phyloP scores from a whole-genome alignment of 2,888 invertebrate genomes.

The Drosophila nr. perissopoda region DNA sequence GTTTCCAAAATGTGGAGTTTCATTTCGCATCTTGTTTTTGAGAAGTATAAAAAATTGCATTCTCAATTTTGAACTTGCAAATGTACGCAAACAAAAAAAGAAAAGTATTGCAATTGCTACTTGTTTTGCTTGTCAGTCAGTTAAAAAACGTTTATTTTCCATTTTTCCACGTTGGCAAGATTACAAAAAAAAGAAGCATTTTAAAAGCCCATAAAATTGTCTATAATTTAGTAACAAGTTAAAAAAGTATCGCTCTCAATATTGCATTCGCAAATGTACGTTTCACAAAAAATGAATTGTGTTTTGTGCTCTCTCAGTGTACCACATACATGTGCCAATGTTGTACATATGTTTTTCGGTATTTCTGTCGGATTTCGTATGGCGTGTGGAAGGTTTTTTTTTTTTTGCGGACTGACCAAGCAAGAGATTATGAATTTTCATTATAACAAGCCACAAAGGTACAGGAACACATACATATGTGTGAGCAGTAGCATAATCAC shows the following conservation, averaged over 20 bases:
- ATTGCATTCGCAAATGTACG: background rate
- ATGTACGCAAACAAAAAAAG: background rate
- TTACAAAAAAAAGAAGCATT: background rate
- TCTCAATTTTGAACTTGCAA: background rate
- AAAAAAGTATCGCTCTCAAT: background rate
- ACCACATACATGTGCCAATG: background rate
- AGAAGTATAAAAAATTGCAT: background rate
- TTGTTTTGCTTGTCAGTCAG: background rate
- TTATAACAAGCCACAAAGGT: constrained; percentile 47
- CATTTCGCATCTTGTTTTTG: background rate
- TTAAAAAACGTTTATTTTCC: background rate
- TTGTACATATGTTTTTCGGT: constrained; percentile 4
- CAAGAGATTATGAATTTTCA: constrained; percentile 75
- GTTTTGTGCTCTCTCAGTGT: background rate
- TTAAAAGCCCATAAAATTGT: background rate
- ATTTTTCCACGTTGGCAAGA: background rate
- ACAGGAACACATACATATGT: background rate
- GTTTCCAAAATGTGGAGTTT: background rate
- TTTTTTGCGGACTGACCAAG: constrained; percentile 37
- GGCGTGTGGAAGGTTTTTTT: constrained; percentile 30
- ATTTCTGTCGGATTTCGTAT: constrained; percentile 38
- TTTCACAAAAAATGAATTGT: background rate
- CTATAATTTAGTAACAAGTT: background rate
- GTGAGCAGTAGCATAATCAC: background rate
- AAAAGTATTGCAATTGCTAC: background rate